These are phyloP conservation scores for Origma solitaria DNA, from an alignment of 2,113 vertebrate genomes.

Conservation along the genomic window DNA sequence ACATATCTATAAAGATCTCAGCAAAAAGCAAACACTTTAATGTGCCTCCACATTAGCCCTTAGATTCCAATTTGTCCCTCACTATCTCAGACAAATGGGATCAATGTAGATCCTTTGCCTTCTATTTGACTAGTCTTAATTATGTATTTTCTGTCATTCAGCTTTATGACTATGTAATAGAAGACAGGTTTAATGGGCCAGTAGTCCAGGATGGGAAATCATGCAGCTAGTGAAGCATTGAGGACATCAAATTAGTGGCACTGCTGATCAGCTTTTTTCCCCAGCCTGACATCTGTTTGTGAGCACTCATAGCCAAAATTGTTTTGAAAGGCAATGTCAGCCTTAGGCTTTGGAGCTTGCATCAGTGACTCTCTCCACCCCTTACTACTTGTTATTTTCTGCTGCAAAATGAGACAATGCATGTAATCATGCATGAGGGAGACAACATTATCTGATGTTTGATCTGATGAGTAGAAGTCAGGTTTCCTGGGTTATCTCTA, in stretches of 20 bases:
- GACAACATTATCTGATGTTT: background rate
- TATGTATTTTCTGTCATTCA: constrained; percentile 62
- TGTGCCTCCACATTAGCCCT: background rate
- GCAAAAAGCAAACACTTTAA: background rate
- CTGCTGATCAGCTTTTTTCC: background rate
- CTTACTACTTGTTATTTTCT: constrained; percentile 21
- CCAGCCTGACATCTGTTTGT: constrained; percentile 31
- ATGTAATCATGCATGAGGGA: background rate
- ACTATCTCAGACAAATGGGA: background rate
- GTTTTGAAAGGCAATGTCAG: constrained; percentile 27
- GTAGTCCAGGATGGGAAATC: constrained; percentile 43
- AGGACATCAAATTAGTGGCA: constrained; percentile 31
- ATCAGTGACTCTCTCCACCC: background rate
- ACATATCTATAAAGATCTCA: background rate
- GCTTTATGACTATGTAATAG: constrained; percentile 51
- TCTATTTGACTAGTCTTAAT: constrained; percentile 48
- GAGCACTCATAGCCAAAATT: background rate
- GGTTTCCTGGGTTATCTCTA: background rate
- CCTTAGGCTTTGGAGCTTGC: background rate
- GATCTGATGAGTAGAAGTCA: background rate
- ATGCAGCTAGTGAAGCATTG: constrained; percentile 18
- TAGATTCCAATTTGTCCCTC: background rate
- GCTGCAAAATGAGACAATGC: background rate
- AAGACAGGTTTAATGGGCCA: constrained; percentile 49
- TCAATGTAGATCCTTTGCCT: background rate